Evolutionary conservation across 2,888 invertebrate species (phyloP), one percentile per base, ranked within the genome.

Genomic region (Drosophila gaucha): DNA sequence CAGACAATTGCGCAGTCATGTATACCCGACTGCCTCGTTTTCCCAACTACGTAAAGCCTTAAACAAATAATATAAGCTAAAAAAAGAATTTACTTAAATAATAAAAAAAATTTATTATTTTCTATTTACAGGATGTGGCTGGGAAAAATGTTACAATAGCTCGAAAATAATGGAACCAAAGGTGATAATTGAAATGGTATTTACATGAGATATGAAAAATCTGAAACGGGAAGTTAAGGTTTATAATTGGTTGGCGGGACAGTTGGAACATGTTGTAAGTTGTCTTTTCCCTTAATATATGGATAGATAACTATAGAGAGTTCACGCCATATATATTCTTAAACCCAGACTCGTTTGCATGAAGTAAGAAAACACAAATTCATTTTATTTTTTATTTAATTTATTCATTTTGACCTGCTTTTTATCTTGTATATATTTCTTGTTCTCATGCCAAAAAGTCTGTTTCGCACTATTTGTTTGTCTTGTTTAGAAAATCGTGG

Each of bases 401-500:
- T 75, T 55, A 52, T 67, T 71, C 43, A 67, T 44, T 67, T 64
- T 39, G 39, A 65, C 58, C 67, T 72, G 59, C 55, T 31, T 55
- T 67, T 59, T 3, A 24, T 46, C 38, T 50, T 52, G 30, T 18
- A 41, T 56, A 41, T 49, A 33, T 78, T 36, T 35, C 28, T 10
- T 35, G 36, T 43, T 51, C 22, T 44, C 22, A 41, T 59, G 38
- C 26, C 47, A 46, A 52, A 49, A 57, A n/a, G 41, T 59, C 26
- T 44, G 30, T 36, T 33, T 47, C 44, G 47, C 31, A 20, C 55
- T 63, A 51, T 70, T 62, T 59, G 59, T 49, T 64, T 51, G 43
- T 30, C 59, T 74, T 50, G 41, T 39, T 39, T 56, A 52, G 43
- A 41, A 41, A 56, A 58, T 67, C 22, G 43, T 54, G 39, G 41